Percentiles rank a stretch among this genome's conserved stretches.
These are phyloP conservation scores for Rotaria macrura DNA, from an alignment of 2,888 invertebrate genomes.

Conservation along the genomic window DNA sequence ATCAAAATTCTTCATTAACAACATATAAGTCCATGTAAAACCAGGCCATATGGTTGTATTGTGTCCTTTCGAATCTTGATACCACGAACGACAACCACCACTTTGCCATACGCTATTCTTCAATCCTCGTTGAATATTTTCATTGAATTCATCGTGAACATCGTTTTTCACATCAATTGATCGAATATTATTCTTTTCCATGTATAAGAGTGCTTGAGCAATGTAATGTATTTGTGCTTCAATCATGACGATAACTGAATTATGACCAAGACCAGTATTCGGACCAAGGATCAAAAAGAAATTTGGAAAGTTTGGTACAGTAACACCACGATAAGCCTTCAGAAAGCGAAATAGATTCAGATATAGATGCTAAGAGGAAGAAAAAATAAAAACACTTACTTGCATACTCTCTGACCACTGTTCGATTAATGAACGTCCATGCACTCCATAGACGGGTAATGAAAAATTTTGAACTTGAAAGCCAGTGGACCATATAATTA, in stretches of 20 bases:
- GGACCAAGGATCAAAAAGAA: background rate
- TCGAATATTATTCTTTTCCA: background rate
- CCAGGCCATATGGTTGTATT: background rate
- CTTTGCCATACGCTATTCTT: background rate
- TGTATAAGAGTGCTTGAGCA: background rate
- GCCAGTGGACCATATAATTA: background rate
- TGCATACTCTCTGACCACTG: conserved; percentile 3
- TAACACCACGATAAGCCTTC: background rate
- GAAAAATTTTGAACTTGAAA: background rate
- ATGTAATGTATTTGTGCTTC: background rate
- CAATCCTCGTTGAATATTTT: background rate
- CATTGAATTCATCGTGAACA: background rate
- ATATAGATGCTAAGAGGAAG: no score
- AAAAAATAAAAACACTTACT: background rate
- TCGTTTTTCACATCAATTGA: background rate
- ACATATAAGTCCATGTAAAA: background rate
- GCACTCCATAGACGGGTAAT: background rate
- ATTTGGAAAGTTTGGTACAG: background rate
- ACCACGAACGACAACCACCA: background rate
- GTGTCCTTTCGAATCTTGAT: background rate
- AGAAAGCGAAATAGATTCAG: no score
- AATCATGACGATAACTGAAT: background rate
- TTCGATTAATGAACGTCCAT: background rate
- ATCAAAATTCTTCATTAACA: background rate
- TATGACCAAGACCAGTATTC: background rate